Base-by-base conservation (phyloP, 2,113 vertebrate genomes). In the Beaufortia kweichowensis region DNA sequence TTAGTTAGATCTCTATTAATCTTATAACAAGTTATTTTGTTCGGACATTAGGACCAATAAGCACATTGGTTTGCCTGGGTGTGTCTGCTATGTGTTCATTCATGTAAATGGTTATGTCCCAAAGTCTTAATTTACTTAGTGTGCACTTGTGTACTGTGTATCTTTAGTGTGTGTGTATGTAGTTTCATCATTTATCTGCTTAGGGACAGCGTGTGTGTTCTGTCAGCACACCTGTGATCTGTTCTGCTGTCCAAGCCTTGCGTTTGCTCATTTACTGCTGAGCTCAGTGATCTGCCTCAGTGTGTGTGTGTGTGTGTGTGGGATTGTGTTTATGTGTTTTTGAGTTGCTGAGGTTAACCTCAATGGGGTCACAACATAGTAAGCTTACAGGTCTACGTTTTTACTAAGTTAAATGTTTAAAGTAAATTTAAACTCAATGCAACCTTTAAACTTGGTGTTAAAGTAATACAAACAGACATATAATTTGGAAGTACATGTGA, bases 201-300 rank as follows among this genome's bases (percentile, higher is more conserved):
- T 29, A 63, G 78, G 65, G 60, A 79, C 57, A 31, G 33, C 72
- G 50, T 3, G 53, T 77, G 29, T 69, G 68, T 64, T 53, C 63
- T 59, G 66, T 83, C 55, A 80, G 74, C 78, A 81, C 33, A 65
- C 73, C 53, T 70, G 60, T 59, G 66, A 66, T 68, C 61, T 43
- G 39, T 70, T 31, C 26, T 55, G 41, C 67, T 56, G 11, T 46
- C 39, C 67, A 60, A 74, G 59, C 39, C 66, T 24, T 62, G 24
- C 31, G 69, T 66, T 60, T 39, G 70, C 59, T 63, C 28, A 79
- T 72, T 81, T 72, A 60, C 55, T 76, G 72, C 67, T 81, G 76
- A 81, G 31, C 69, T 19, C 6, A 14, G 17, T 62, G 39, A 48
- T 73, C 57, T 48, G 35, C 69, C 5, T 15, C 6, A 50, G 31